Evolutionary conservation across 30 jellyfish, hydroid and myxozoan genomes (phyloP).

Genomic region (Aurelia coerulea): DNA sequence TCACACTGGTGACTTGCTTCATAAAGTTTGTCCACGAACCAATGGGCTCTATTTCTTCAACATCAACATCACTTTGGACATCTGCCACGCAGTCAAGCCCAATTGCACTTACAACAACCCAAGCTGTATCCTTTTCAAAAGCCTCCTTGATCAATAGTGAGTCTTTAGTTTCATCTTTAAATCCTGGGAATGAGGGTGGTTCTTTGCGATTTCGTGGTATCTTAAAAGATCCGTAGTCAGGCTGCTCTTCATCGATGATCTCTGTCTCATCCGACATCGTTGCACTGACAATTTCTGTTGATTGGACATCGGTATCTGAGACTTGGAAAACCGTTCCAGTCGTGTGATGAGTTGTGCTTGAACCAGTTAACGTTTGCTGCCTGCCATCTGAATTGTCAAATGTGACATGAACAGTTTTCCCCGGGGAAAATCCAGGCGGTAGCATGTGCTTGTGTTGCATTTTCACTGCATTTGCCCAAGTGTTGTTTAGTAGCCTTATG

Average conservation of each 20-base stretch:
- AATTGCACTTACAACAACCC: slow-evolving; percentile 43
- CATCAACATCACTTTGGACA: slow-evolving; percentile 43
- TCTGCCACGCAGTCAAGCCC: slow-evolving; percentile 60
- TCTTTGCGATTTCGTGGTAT: slow-evolving; percentile 62
- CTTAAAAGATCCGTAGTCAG: slow-evolving; percentile 60
- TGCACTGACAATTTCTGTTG: slow-evolving; percentile 32
- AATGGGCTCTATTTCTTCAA: slow-evolving; percentile 32
- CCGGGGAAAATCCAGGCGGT: slow-evolving; percentile 33
- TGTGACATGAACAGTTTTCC: slow-evolving; percentile 46
- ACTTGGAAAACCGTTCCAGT: slow-evolving; percentile 40
- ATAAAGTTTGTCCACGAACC: slow-evolving; percentile 69
- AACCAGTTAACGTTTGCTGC: slow-evolving; percentile 38
- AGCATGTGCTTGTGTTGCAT: slow-evolving; percentile 47
- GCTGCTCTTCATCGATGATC: slow-evolving; percentile 45
- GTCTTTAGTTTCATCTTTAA: slow-evolving; percentile 37
- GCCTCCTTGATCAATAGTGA: slow-evolving; percentile 45
- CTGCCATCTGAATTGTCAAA: too few relatives aligned
- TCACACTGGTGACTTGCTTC: too few relatives aligned
- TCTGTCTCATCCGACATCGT: slow-evolving; percentile 32
- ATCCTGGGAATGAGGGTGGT: slow-evolving; percentile 55
- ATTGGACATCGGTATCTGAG: slow-evolving; percentile 24
- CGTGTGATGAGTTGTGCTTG: slow-evolving; percentile 47
- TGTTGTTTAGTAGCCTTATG: slow-evolving; percentile 24
- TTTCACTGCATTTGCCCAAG: slow-evolving; percentile 17
- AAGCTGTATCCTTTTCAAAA: slow-evolving; percentile 51